Evolutionary conservation across 2,113 vertebrate species (phyloP).

Genomic region (Chaetops frenatus): DNA sequence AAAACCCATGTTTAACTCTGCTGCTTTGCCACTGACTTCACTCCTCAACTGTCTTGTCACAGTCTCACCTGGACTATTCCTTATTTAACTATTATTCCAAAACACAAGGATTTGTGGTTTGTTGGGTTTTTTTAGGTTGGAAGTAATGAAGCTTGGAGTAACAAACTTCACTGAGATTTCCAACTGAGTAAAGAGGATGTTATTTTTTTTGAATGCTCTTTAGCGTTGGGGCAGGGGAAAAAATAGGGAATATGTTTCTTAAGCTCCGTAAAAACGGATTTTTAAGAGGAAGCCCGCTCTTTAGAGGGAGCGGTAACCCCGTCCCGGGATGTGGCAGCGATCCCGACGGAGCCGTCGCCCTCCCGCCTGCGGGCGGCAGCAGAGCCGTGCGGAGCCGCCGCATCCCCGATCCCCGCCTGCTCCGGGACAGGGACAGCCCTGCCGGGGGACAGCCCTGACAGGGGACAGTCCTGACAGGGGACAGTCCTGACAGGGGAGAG

Average conservation of each 20-base stretch:
- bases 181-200: background rate
- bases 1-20: background rate
- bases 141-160: background rate
- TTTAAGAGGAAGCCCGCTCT: background rate
- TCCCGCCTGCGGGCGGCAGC: slow-evolving; percentile 30
- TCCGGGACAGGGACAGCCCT: background rate
- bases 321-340: background rate
- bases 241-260: background rate
- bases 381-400: background rate
- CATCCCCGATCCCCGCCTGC: background rate
- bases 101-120: background rate
- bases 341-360: background rate
- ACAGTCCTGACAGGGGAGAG: background rate
- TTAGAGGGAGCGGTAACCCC: background rate
- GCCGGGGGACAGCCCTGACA: background rate
- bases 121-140: background rate
- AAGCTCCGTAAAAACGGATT: background rate
- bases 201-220: background rate
- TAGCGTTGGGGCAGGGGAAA: background rate
- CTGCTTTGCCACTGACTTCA: background rate
- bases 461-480: no score
- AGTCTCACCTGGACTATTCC: background rate
- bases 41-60: background rate
- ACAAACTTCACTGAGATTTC: background rate
- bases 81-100: background rate